These are phyloP conservation scores for Barnardius zonarius DNA, from an alignment of 2,113 vertebrate genomes.

Conservation along the genomic window DNA sequence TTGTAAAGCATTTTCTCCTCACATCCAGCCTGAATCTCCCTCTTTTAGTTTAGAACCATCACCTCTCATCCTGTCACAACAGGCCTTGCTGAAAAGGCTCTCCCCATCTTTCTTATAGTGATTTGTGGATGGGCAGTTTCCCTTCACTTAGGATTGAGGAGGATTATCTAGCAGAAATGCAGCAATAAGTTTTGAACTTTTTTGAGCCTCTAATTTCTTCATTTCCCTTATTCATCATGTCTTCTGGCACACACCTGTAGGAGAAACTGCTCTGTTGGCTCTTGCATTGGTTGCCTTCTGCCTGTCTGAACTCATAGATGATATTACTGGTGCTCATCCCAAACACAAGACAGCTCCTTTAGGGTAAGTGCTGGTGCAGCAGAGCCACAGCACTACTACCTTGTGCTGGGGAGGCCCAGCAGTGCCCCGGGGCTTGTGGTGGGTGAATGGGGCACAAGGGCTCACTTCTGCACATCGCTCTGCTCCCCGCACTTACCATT, in stretches of 20 bases:
- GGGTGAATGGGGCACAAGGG: neutral
- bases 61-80: neutral
- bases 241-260: neutral
- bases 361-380: neutral
- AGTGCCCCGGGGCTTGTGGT: accelerated
- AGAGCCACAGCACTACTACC: neutral
- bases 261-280: neutral
- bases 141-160: neutral
- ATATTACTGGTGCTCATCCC: neutral
- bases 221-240: neutral
- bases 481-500: accelerated
- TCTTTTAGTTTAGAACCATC: neutral
- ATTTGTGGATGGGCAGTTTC: neutral
- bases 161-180: neutral
- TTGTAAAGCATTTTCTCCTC: neutral
- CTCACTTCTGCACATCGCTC: accelerated
- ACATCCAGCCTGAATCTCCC: neutral
- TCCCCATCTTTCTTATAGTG: neutral
- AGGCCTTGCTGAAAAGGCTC: neutral
- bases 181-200: neutral
- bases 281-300: neutral
- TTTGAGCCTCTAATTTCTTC: neutral
- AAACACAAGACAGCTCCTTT: neutral
- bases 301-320: neutral
- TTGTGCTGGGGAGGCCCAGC: neutral